phyloP scores from a whole-genome alignment of 2,888 invertebrate species.

The Carcina quercana region DNA sequence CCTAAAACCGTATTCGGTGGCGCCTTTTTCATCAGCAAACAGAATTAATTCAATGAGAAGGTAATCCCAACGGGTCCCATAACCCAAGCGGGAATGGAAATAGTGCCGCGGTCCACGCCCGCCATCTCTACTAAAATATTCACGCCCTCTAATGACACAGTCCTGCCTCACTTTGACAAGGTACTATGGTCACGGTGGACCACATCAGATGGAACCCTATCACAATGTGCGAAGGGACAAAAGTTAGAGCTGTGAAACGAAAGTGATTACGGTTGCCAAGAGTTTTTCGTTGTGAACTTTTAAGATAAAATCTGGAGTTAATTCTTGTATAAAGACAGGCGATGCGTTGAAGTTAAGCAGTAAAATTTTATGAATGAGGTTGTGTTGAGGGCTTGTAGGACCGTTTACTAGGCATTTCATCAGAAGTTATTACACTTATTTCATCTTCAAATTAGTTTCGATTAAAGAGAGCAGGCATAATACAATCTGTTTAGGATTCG shows the following conservation, averaged over 20 bases:
- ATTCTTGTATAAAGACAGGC: not conserved
- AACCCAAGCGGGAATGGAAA: constrained; percentile 44
- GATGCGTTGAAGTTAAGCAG: not conserved
- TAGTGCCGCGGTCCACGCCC: constrained; percentile 39
- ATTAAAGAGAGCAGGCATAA: too few relatives aligned
- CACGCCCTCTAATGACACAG: constrained; percentile 66
- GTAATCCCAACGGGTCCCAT: constrained; percentile 54
- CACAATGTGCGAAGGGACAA: constrained; percentile 2
- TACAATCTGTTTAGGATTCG: too few relatives aligned
- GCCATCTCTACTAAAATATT: constrained; percentile 63
- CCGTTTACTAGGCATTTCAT: too few relatives aligned
- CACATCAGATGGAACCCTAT: constrained; percentile 23
- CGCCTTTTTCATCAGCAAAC: constrained; percentile 48
- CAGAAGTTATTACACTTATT: too few relatives aligned
- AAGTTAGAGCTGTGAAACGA: constrained; percentile 5
- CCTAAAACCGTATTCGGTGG: constrained; percentile 29
- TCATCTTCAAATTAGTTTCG: too few relatives aligned
- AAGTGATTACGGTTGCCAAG: constrained; percentile 14
- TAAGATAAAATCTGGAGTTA: constrained; percentile 10
- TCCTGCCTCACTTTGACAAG: constrained; percentile 47
- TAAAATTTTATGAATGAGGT: too few relatives aligned
- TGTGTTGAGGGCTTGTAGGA: too few relatives aligned
- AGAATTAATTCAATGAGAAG: constrained; percentile 59
- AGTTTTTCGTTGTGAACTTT: constrained; percentile 10
- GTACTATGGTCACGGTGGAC: constrained; percentile 34